Base-by-base conservation (phyloP, 2,888 invertebrate genomes). In the Lithophane leautieri region DNA sequence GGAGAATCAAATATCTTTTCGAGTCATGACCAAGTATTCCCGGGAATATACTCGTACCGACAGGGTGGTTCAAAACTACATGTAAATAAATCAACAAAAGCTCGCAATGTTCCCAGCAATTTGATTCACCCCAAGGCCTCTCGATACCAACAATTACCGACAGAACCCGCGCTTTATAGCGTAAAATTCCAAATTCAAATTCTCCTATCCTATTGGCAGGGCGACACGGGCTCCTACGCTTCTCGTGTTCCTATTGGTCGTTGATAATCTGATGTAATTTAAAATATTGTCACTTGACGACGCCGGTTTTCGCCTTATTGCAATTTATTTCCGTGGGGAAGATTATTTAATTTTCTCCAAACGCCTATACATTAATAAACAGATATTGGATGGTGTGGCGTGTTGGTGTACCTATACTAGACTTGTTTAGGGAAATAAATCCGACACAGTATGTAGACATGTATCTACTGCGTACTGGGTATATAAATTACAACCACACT, bases 271-370 rank as follows among this genome's bases (percentile, higher is more conserved):
- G 94, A 96, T 95, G 92, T 94, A 95, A 95, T 95, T 95, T 94
- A 95, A 95, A 91, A 96, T 95, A 96, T 95, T 95, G 93, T 94
- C 94, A 94, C 93, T 93, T 92, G 92, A 90, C 89, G 91, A 84
- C 90, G 90, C 89, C 91, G 92, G 92, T 91, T 94, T 91, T 92
- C 92, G 92, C 93, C 93, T 94, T 94, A 93, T 93, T 92, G 94
- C 95, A 96, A 96, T 96, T 95, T 95, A 94, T 94, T 94, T 94
- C 90, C 90, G 92, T 90, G 93, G 95, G 94, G 93, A 92, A 87
- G 88, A 86, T 95, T 94, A 96, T 96, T 94, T 91, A 93, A 95
- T 96, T 96, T 95, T 89, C 90, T 85, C 90, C 87, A 88, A 86
- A 90, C 90, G 89, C 88, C 90, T 91, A 93, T 90, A 91, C 91